Evolutionary conservation across 2,888 invertebrate genomes (phyloP).

Genomic region (Hetaerina titia): DNA sequence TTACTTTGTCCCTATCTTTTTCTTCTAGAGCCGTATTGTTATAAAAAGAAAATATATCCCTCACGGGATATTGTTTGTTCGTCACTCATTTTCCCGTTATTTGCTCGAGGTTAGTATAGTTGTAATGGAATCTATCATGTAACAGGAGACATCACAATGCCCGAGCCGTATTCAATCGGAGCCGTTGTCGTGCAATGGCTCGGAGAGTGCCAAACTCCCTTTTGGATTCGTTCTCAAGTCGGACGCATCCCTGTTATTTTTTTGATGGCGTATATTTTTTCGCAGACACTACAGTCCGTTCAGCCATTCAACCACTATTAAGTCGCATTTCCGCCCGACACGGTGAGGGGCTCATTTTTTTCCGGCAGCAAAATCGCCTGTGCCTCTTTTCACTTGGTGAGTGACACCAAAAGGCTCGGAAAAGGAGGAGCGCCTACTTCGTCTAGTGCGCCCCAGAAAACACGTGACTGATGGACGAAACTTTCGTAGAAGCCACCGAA

Average conservation of each 20-base stretch:
- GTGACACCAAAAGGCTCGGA: background rate
- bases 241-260: background rate
- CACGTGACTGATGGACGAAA: background rate
- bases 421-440: background rate
- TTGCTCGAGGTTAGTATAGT: too few species aligned
- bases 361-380: background rate
- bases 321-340: slow-evolving; percentile 12
- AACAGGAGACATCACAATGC: too few species aligned
- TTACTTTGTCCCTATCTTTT: too few species aligned
- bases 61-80: too few species aligned
- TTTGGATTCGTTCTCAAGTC: background rate
- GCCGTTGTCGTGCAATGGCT: too few species aligned
- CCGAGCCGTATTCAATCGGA: too few species aligned
- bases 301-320: background rate
- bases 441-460: background rate
- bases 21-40: too few species aligned
- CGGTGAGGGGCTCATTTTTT: background rate
- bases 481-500: background rate
- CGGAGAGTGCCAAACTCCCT: background rate
- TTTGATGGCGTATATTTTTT: background rate
- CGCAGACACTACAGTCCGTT: background rate
- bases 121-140: too few species aligned
- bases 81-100: too few species aligned
- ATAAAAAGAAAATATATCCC: too few species aligned
- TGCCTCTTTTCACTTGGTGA: background rate